phyloP scores from a whole-genome alignment of 2,797 vertebrate genomes.

The Mus spretus region DNA sequence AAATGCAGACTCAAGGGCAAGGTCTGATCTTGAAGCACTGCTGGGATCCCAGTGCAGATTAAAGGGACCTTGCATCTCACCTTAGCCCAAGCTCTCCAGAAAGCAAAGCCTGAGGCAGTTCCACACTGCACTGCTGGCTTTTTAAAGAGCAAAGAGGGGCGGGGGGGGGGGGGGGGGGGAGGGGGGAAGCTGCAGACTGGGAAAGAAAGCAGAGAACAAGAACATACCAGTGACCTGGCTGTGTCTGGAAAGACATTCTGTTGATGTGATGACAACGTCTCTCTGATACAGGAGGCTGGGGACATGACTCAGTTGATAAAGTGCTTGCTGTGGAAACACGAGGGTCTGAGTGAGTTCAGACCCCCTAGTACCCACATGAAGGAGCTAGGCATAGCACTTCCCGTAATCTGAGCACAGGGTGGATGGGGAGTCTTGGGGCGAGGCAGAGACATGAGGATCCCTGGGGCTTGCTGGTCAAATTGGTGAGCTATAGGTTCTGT shows the following conservation, averaged over 20 bases:
- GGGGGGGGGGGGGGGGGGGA: too few species aligned
- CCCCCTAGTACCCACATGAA: not conserved
- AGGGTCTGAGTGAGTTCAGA: not conserved
- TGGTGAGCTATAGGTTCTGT: not conserved
- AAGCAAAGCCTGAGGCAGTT: not conserved
- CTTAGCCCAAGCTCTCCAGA: not conserved
- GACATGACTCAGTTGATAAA: not conserved
- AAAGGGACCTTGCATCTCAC: not conserved
- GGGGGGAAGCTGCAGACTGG: not conserved
- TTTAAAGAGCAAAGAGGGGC: not conserved
- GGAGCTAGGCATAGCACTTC: not conserved
- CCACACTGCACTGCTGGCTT: not conserved
- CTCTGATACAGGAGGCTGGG: not conserved
- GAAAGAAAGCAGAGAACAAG: not conserved
- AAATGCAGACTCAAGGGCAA: not conserved
- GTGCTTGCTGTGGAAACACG: not conserved
- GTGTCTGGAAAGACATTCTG: not conserved
- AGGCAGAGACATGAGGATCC: not conserved
- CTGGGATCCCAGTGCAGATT: not conserved
- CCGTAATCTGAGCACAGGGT: not conserved
- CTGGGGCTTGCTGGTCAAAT: not conserved
- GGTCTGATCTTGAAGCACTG: accelerated
- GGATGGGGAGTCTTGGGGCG: not conserved
- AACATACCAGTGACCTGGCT: not conserved
- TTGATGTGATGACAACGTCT: not conserved